These are phyloP conservation scores for Cephus pygmeus DNA, from an alignment of 2,888 invertebrate species.

Conservation along the genomic window DNA sequence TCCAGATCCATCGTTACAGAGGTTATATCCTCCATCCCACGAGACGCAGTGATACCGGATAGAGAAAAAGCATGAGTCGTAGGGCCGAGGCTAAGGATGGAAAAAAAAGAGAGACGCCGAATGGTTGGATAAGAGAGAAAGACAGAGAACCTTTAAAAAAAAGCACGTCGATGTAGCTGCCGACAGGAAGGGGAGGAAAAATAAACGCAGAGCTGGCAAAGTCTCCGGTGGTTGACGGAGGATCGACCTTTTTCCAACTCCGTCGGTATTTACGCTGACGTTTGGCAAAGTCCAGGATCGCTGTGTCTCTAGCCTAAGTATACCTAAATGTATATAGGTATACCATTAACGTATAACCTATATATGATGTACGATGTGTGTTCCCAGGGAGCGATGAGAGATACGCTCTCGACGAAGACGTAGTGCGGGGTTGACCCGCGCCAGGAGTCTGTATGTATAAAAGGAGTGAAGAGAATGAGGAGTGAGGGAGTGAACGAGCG, in stretches of 20 bases:
- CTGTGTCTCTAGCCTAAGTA: neutral
- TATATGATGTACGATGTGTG: neutral
- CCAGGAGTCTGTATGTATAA: constrained; percentile 23
- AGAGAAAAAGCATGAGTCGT: neutral
- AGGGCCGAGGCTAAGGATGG: neutral
- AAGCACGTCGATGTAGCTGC: neutral
- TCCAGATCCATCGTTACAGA: neutral
- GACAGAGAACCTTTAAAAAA: neutral
- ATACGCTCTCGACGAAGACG: constrained; percentile 31
- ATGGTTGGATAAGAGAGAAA: neutral
- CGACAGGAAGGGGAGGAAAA: neutral
- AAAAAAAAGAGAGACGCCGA: neutral
- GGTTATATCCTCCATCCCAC: neutral
- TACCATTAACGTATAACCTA: neutral
- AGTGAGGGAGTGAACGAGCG: neutral
- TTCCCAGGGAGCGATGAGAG: constrained; percentile 23
- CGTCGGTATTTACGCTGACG: neutral
- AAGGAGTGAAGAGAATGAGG: neutral
- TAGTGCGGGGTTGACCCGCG: constrained; percentile 30
- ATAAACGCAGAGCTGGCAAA: neutral
- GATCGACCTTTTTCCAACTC: neutral
- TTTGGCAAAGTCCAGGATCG: neutral
- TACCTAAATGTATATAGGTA: neutral
- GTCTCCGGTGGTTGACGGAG: neutral
- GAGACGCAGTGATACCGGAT: neutral